These are phyloP conservation scores for Cygnus buccinator DNA, from an alignment of 2,113 vertebrate species.

Conservation along the genomic window DNA sequence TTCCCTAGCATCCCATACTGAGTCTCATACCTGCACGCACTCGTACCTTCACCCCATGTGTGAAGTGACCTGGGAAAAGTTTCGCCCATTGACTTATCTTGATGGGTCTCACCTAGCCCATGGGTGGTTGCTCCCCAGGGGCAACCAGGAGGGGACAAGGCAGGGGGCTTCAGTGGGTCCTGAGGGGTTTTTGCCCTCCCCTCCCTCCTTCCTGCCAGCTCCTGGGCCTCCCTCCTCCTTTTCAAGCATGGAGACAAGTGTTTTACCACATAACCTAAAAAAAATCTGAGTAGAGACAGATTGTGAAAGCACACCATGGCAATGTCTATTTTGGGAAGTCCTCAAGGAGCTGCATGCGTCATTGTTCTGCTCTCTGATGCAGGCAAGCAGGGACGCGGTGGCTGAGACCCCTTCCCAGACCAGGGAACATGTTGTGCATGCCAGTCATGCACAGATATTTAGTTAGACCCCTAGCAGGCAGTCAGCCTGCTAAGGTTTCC, in stretches of 20 bases:
- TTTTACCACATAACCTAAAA: not conserved
- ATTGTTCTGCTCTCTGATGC: not conserved
- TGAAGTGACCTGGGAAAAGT: not conserved
- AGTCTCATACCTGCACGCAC: not conserved
- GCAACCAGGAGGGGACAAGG: not conserved
- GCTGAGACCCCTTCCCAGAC: not conserved
- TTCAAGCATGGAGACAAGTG: not conserved
- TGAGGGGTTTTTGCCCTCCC: accelerated
- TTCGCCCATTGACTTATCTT: not conserved
- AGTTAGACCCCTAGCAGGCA: not conserved
- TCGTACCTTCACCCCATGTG: not conserved
- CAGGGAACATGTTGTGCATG: not conserved
- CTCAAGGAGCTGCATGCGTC: not conserved
- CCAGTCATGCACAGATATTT: accelerated
- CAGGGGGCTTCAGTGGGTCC: not conserved
- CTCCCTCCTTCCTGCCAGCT: accelerated
- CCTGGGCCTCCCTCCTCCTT: not conserved
- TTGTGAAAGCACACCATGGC: not conserved
- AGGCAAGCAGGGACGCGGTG: not conserved
- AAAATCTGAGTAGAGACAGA: not conserved
- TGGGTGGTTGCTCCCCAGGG: not conserved
- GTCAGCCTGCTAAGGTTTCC: not conserved
- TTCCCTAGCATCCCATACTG: accelerated
- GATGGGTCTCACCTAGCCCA: not conserved
- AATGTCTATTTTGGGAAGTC: not conserved